Conservation (phyloP, 2,888 invertebrate species). For the Troides oblongomaculatus region DNA sequence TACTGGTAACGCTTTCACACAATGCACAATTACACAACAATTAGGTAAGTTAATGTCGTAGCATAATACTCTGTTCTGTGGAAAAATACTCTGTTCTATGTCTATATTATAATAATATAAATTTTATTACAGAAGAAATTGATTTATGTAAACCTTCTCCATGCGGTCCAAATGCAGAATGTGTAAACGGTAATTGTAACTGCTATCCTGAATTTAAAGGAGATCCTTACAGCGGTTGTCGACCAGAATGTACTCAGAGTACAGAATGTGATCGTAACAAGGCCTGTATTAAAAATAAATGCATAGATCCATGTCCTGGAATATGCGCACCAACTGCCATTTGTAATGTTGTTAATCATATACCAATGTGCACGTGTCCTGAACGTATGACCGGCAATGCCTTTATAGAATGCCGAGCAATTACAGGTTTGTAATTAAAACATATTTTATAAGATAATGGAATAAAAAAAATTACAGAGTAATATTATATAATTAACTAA, state of each 20-base stretch:
- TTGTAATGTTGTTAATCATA: conserved; percentile 84
- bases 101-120: conserved; percentile 18
- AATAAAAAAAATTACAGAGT: too few species aligned
- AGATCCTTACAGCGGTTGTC: conserved; percentile 87
- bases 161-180: conserved; percentile 86
- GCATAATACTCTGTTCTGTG: background rate
- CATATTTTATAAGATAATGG: too few species aligned
- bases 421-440: conserved; percentile 62
- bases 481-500: too few species aligned
- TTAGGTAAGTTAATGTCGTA: conserved; percentile 48
- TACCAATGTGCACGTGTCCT: conserved; percentile 82
- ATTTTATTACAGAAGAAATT: conserved; percentile 54
- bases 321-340: conserved; percentile 87
- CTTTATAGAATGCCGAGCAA: conserved; percentile 81
- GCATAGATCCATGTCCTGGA: conserved; percentile 88
- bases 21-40: conserved; percentile 62
- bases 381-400: conserved; percentile 85
- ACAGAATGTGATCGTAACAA: conserved; percentile 85
- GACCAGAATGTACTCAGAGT: conserved; percentile 89
- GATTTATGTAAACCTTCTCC: conserved; percentile 84
- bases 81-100: too few species aligned
- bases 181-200: conserved; percentile 83
- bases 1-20: conserved; percentile 83
- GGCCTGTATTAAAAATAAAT: conserved; percentile 87
- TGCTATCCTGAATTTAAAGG: conserved; percentile 88